Conservation (phyloP, 1,140 invertebrate species). For the Lepidurus arcticus region DNA sequence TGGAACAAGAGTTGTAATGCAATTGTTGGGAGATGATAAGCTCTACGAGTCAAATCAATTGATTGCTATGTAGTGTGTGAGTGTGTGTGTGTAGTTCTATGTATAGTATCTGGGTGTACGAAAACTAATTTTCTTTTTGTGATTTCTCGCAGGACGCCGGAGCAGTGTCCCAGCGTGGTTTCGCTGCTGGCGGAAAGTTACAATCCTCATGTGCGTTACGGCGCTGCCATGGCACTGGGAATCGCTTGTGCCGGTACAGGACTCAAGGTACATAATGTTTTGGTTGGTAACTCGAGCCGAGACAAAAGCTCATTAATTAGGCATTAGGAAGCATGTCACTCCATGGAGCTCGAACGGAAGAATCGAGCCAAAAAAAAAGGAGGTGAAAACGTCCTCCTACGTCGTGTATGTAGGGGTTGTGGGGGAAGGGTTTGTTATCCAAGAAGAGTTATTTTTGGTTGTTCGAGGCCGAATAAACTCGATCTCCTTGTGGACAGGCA, state of each 20-base stretch:
- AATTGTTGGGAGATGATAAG: background rate
- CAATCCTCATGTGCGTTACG: slow-evolving; percentile 98
- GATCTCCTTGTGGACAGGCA: background rate
- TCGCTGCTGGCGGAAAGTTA: slow-evolving; percentile 95
- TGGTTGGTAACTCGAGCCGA: background rate
- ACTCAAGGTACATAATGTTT: slow-evolving; percentile 52
- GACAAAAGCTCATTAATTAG: background rate
- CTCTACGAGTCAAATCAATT: too few species aligned
- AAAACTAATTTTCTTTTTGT: background rate
- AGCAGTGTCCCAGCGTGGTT: slow-evolving; percentile 95
- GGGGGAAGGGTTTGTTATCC: background rate
- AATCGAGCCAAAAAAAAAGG: too few species aligned
- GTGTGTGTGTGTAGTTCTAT: too few species aligned
- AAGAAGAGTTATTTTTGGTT: background rate
- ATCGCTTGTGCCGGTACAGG: slow-evolving; percentile 98
- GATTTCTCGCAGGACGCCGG: slow-evolving; percentile 65
- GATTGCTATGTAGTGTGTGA: too few species aligned
- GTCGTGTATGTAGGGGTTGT: too few species aligned
- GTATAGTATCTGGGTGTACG: too few species aligned
- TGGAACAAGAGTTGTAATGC: background rate
- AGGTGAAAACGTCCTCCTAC: too few species aligned
- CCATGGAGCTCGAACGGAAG: too few species aligned
- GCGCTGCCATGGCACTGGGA: slow-evolving; percentile 96
- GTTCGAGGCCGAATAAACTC: background rate
- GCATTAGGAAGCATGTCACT: background rate